phyloP scores from a whole-genome alignment of 2,888 invertebrate species.

The Ctenicera cuprea region DNA sequence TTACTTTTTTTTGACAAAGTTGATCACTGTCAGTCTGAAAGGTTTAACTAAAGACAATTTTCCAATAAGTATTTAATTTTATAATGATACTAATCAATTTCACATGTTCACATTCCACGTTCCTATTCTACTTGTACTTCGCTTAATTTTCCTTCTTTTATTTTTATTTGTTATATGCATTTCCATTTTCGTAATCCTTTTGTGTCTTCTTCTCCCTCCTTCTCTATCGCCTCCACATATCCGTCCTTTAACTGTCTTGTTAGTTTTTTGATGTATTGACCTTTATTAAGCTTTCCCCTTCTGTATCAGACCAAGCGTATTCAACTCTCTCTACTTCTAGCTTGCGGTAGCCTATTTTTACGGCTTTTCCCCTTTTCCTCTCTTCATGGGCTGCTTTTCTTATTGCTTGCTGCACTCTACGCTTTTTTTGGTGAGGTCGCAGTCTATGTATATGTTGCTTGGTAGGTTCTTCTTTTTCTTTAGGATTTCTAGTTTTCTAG shows the following conservation, averaged over 20 bases:
- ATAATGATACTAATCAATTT: too few species aligned
- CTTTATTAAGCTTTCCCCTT: neutral
- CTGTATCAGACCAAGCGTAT: neutral
- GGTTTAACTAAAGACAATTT: too few species aligned
- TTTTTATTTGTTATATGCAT: too few species aligned
- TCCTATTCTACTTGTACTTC: too few species aligned
- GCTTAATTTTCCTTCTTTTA: too few species aligned
- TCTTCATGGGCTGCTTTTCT: neutral
- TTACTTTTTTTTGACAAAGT: too few species aligned
- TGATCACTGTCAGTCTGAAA: too few species aligned
- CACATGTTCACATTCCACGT: too few species aligned
- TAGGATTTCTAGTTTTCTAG: neutral
- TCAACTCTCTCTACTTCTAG: neutral
- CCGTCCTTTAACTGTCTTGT: neutral
- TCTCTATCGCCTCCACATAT: too few species aligned
- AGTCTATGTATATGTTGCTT: neutral
- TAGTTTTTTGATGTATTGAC: neutral
- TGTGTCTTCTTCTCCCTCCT: too few species aligned
- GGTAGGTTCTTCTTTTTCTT: neutral
- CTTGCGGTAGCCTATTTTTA: constrained; percentile 4
- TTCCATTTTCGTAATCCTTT: too few species aligned
- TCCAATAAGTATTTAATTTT: too few species aligned
- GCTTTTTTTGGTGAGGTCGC: neutral
- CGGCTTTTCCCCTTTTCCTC: neutral
- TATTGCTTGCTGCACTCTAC: neutral